A percentile compares a stretch with the other conserved stretches of the same genome.
phyloP scores from a whole-genome alignment of 2,113 vertebrate genomes.

The Trematomus loennbergii region DNA sequence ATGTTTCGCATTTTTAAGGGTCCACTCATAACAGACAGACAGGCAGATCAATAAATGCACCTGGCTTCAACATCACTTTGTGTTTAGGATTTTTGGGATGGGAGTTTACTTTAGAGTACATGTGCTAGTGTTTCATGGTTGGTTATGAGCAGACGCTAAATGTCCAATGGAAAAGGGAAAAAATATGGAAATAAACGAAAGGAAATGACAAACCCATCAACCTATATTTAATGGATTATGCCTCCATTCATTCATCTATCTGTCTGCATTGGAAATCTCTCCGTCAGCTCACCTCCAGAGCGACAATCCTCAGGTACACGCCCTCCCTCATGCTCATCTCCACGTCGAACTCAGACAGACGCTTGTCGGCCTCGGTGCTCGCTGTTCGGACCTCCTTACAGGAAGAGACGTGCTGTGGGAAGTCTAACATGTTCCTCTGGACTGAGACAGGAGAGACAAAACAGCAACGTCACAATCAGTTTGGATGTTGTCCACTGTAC shows the following conservation, averaged over 20 bases:
- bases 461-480: neutral
- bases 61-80: too few species aligned
- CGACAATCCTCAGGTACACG: conserved; percentile 92
- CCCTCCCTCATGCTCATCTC: conserved; percentile 99
- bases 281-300: conserved; percentile 87
- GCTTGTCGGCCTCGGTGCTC: conserved; percentile 96
- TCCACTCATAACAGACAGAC: neutral
- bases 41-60: too few species aligned
- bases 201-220: too few species aligned
- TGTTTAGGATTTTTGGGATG: too few species aligned
- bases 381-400: conserved; percentile 89
- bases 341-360: conserved; percentile 95
- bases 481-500: too few species aligned
- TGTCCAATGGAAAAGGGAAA: neutral
- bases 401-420: conserved; percentile 95
- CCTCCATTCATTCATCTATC: neutral
- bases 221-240: too few species aligned
- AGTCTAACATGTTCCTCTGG: conserved; percentile 94
- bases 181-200: neutral
- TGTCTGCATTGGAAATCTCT: neutral
- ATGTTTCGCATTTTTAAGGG: neutral
- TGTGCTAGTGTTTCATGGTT: neutral
- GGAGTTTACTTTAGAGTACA: neutral
- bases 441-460: conserved; percentile 78
- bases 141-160: neutral